Evolutionary conservation across 2,888 invertebrate genomes (phyloP).

Genomic region (Acleris emargana): DNA sequence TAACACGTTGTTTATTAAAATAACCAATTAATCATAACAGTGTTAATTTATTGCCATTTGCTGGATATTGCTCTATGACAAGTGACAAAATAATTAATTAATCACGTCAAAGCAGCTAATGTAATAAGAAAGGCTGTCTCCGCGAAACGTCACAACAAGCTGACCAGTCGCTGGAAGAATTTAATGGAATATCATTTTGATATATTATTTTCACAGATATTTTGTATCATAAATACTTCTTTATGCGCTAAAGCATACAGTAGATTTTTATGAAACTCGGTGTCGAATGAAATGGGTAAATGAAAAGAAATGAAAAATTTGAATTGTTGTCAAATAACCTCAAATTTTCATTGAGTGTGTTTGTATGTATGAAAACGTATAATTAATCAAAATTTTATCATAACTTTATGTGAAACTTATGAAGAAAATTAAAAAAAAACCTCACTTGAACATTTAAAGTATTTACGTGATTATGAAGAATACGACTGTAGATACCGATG

Average conservation of each 20-base stretch:
- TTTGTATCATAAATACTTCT: not conserved
- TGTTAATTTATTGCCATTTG: conserved; percentile 27
- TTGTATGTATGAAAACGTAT: too few relatives aligned
- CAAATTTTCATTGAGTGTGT: too few relatives aligned
- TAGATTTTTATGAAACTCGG: too few relatives aligned
- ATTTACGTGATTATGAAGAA: too few relatives aligned
- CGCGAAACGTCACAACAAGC: conserved; percentile 24
- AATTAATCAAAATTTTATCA: too few relatives aligned
- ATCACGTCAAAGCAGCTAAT: conserved; percentile 30
- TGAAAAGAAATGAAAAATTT: too few relatives aligned
- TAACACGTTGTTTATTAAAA: not conserved
- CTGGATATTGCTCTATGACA: conserved; percentile 31
- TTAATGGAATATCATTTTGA: conserved; percentile 11
- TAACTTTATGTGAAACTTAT: too few relatives aligned
- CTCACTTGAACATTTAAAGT: too few relatives aligned
- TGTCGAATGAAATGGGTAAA: too few relatives aligned
- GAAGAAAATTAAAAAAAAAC: too few relatives aligned
- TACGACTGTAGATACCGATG: too few relatives aligned
- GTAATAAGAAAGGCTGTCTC: conserved; percentile 33
- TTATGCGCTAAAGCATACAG: not conserved
- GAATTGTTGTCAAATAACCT: too few relatives aligned
- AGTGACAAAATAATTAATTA: conserved; percentile 36
- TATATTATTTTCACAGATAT: not conserved
- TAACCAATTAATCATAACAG: conserved; percentile 28
- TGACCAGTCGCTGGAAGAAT: conserved; percentile 23